Conservation (phyloP, 2,888 invertebrate species). For the Spisula solida region DNA sequence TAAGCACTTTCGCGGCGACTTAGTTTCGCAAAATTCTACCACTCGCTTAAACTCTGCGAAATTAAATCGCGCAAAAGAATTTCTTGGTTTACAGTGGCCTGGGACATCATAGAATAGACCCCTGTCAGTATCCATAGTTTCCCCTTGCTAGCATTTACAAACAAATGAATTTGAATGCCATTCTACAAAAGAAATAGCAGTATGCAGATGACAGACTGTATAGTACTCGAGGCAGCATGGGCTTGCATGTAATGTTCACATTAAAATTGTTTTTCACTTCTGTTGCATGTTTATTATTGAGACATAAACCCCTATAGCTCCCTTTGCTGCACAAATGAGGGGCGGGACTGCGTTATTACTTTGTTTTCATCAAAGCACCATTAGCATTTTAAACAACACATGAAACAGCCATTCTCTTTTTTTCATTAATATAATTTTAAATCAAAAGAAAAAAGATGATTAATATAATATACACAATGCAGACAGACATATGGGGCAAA, state of each 20-base stretch:
- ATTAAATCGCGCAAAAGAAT: too few relatives aligned
- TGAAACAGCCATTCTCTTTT: constrained; percentile 14
- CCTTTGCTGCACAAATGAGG: not conserved
- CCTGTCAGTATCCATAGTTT: not conserved
- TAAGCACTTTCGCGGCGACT: too few relatives aligned
- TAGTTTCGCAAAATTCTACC: too few relatives aligned
- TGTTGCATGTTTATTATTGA: not conserved
- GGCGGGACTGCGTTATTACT: constrained; percentile 17
- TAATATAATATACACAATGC: not conserved
- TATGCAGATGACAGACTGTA: not conserved
- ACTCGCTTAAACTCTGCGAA: too few relatives aligned
- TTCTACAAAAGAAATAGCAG: not conserved
- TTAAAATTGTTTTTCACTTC: constrained; percentile 2
- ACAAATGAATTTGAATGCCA: not conserved
- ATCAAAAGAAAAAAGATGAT: constrained; percentile 9
- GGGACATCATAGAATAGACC: not conserved
- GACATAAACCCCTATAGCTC: not conserved
- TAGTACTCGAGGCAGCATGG: not conserved
- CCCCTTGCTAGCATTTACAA: not conserved
- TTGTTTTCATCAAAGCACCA: constrained; percentile 22
- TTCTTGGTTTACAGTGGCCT: too few relatives aligned
- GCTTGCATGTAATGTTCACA: not conserved
- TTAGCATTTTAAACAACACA: constrained; percentile 12
- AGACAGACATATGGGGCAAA: not conserved
- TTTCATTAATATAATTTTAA: constrained; percentile 4